phyloP scores from a whole-genome alignment of 2,113 vertebrate species.

The Lepidothrix coronata region DNA sequence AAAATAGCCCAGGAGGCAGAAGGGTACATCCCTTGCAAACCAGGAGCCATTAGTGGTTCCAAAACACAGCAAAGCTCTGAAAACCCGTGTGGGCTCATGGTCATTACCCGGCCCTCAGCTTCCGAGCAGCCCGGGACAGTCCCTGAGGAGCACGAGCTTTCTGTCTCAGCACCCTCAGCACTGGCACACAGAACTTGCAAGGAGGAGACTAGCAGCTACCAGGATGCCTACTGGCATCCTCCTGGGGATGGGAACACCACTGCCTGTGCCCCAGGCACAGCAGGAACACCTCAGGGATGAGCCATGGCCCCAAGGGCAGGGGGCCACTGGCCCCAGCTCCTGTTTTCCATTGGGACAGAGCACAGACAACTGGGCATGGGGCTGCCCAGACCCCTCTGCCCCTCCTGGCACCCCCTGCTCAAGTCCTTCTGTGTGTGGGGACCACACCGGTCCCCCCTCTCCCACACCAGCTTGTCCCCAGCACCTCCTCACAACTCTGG shows the following conservation, averaged over 20 bases:
- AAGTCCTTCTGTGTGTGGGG: fast-evolving
- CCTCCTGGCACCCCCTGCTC: not conserved
- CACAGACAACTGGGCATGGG: fast-evolving
- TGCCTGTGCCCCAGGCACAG: not conserved
- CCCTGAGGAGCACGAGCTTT: not conserved
- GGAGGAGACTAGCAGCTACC: not conserved
- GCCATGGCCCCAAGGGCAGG: fast-evolving
- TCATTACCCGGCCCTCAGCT: not conserved
- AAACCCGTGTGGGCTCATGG: not conserved
- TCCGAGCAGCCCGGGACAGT: not conserved
- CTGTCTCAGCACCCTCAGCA: not conserved
- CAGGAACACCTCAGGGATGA: not conserved
- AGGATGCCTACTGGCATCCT: too few species aligned
- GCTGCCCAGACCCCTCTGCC: not conserved
- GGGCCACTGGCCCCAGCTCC: not conserved
- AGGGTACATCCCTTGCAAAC: not conserved
- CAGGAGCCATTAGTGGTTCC: not conserved
- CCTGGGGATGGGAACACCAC: fast-evolving
- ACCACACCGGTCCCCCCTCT: too few species aligned
- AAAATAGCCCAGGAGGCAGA: not conserved
- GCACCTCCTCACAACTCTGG: not conserved
- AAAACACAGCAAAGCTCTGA: not conserved
- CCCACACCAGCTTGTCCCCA: not conserved
- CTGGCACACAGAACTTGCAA: not conserved
- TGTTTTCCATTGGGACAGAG: not conserved